A percentile compares a stretch with the other conserved stretches of the same genome.
phyloP scores from a whole-genome alignment of 2,797 vertebrate genomes.

The Phoebastria nigripes region DNA sequence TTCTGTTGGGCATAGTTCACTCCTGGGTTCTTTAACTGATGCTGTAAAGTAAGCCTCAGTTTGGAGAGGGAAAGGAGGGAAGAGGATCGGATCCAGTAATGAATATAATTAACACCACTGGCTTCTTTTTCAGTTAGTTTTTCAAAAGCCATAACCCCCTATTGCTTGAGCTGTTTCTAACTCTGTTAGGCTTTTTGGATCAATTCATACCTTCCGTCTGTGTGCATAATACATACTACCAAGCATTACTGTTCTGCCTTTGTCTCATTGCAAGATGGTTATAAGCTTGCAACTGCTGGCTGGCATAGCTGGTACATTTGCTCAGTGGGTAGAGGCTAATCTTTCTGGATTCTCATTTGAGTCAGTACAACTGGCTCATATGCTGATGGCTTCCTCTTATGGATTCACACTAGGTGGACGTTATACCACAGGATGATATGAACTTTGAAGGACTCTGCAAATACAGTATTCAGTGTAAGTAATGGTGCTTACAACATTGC shows the following conservation, averaged over 20 bases:
- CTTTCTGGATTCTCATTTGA: neutral
- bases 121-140: neutral
- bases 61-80: neutral
- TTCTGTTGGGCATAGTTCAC: neutral
- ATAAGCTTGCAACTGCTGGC: neutral
- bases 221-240: too few relatives aligned
- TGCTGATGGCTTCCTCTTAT: neutral
- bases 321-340: neutral
- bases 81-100: neutral
- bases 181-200: neutral
- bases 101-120: neutral
- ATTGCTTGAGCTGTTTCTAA: neutral
- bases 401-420: neutral
- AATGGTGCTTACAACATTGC: neutral
- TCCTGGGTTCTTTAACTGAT: neutral
- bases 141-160: neutral
- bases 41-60: neutral
- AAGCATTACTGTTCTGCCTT: neutral
- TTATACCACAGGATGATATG: neutral
- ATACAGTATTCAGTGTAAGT: neutral
- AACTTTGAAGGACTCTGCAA: neutral
- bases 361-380: neutral
- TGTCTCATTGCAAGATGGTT: neutral
- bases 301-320: neutral
- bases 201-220: neutral